phyloP scores from a whole-genome alignment of 2,797 vertebrate species.

The Spea hammondii region DNA sequence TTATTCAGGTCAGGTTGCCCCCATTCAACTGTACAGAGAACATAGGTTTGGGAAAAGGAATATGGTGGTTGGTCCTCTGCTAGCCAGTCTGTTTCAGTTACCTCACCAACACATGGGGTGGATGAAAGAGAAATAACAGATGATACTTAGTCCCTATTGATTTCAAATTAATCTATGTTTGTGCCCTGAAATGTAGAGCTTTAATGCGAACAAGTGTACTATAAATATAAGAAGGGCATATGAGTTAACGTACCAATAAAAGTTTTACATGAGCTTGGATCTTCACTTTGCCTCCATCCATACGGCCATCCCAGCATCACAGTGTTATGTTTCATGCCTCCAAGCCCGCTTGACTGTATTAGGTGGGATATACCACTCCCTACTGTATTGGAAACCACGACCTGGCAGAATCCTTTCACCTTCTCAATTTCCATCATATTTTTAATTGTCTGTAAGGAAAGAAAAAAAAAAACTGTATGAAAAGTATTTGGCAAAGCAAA shows the following conservation, averaged over 20 bases:
- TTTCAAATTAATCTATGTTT: too few species aligned
- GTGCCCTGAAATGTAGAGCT: too few species aligned
- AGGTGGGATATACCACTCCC: conserved; percentile 91
- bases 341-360: conserved; percentile 91
- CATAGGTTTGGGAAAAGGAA: too few species aligned
- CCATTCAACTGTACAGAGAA: too few species aligned
- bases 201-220: too few species aligned
- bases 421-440: conserved; percentile 92
- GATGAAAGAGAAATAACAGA: too few species aligned
- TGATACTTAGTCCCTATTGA: too few species aligned
- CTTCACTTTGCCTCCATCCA: conserved; percentile 93
- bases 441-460: conserved; percentile 73
- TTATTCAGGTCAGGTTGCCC: too few species aligned
- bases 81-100: too few species aligned
- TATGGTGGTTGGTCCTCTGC: too few species aligned
- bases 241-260: conserved; percentile 79
- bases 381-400: conserved; percentile 89
- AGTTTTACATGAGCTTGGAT: conserved; percentile 90
- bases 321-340: conserved; percentile 91
- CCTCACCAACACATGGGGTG: too few species aligned
- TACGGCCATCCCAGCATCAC: conserved; percentile 92
- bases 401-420: conserved; percentile 95
- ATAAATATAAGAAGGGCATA: too few species aligned
- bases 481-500: background rate
- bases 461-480: conserved; percentile 36